Evolutionary conservation across 1,140 invertebrate genomes (phyloP), one percentile per base, ranked within the genome.

Genomic region (Drosophila triauraria): DNA sequence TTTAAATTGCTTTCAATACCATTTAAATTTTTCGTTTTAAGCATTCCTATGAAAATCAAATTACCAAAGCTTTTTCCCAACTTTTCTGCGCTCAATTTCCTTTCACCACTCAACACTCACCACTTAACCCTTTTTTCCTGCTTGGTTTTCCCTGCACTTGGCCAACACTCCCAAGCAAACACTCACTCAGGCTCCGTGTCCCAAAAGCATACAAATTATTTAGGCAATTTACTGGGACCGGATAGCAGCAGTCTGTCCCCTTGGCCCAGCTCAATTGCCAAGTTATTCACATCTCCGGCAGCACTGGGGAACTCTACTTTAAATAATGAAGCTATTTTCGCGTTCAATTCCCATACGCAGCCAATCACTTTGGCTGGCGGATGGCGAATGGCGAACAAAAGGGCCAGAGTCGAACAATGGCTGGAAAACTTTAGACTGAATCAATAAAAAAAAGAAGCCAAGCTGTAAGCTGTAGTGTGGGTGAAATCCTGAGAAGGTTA

Each of bases 301-400:
- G 62, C 82, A 75, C 71, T 83, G 75, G 80, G 75, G 68, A 78
- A 56, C 53, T 63, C 67, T 88, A 88, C 84, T 88, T 88, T 88
- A 90, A 88, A 90, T 88, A 88, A 88, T 88, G 84, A 88, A 88
- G 84, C 84, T 81, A 90, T 87, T 87, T 87, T 88, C 84, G 84
- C 84, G 84, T 82, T 80, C 80, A 87, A 87, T 88, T 88, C 84
- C 84, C 84, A 88, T 74, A 81, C 81, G 84, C 85, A 81, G 81
- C 72, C 84, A 88, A 88, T 88, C 85, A 88, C 85, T 88, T 90
- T 63, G 72, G 74, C 43, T 48, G 61, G 57, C 51, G 35, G 25
- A 20, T 54, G 51, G 32, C 32, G 59, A 57, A 15, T 46, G 30
- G 54, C 61, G 54, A 80, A 78, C 68, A 82, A 84, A 64, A 84